Base-by-base conservation (phyloP, 2,888 invertebrate species). In the Drosophila melanocephala region DNA sequence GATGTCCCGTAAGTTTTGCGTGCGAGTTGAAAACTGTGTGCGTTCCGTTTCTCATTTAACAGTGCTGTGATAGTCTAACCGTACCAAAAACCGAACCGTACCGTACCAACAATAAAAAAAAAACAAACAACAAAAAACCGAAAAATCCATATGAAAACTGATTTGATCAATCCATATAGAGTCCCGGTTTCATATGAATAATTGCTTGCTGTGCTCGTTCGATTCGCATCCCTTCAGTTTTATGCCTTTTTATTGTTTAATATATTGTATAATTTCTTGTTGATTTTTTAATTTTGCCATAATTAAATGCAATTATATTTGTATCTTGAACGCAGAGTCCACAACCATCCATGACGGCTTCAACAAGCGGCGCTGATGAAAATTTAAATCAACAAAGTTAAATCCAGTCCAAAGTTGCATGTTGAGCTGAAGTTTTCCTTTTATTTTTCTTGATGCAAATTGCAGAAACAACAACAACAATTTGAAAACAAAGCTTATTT, bases 281-380 rank as follows among this genome's bases (percentile, higher is more conserved):
- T 28, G 12, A 12, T 28, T 57, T 57, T 76, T 69, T 64, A 66
- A 83, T 79, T 83, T 75, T 73, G 75, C 79, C 70, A 67, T 84
- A 85, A 67, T 65, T 72, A 81, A 87, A 77, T 80, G 75, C 78
- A 75, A 74, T 87, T 83, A 79, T 82, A 75, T 74, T 72, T 88
- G 68, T 90, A 66, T 88, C 87, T 91, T 88, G 81, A 92, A 90
- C 93, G 94, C 95, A 96, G 96, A 96, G 96, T 94, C 96, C 96
- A 91, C 94, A 95, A 92, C 96, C 96, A 92, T 87, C 93, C 93
- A 89, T 93, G 93, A 93, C 93, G 92, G 93, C 93, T 94, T 93
- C 95, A 94, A 93, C 94, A 94, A 91, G 95, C 95, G 92, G 95
- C 95, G 93, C 96, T 87, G 96, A 96, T 93, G 96, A 96, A 93